Evolutionary conservation across 2,888 invertebrate species (phyloP).

Genomic region (Pachliopta kotzebuea): DNA sequence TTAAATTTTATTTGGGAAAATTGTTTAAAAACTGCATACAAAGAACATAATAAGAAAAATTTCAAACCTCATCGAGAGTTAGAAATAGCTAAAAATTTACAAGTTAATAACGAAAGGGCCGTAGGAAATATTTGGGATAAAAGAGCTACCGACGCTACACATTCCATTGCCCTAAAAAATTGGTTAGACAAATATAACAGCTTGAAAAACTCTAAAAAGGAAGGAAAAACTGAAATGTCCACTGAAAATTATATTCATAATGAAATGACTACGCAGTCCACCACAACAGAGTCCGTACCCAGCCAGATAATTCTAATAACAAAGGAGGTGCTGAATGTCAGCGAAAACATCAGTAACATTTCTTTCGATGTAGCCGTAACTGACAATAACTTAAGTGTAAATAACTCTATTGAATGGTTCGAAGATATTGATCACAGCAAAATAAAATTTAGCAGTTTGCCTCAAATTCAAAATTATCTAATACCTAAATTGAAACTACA

Average conservation of each 20-base stretch:
- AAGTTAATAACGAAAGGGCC: constrained; percentile 40
- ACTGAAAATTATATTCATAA: constrained; percentile 44
- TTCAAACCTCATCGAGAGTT: constrained; percentile 44
- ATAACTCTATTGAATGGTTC: constrained; percentile 65
- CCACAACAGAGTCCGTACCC: constrained; percentile 15
- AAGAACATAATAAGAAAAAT: constrained; percentile 42
- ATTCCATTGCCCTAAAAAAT: constrained; percentile 48
- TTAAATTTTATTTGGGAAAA: constrained; percentile 62
- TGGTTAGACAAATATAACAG: constrained; percentile 62
- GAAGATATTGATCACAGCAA: constrained; percentile 62
- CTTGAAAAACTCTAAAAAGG: constrained; percentile 52
- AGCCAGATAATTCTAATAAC: constrained; percentile 63
- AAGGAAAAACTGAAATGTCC: constrained; percentile 50
- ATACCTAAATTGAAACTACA: constrained; percentile 79
- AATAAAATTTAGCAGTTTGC: constrained; percentile 72
- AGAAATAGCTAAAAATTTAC: constrained; percentile 46
- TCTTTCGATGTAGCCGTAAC: constrained; percentile 50
- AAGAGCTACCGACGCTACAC: constrained; percentile 48
- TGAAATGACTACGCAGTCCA: constrained; percentile 40
- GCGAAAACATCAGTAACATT: constrained; percentile 42
- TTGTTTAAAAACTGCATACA: constrained; percentile 57
- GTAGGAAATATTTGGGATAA: constrained; percentile 52
- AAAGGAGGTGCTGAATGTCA: constrained; percentile 49
- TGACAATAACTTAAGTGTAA: constrained; percentile 54
- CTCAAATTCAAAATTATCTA: constrained; percentile 71